Evolutionary conservation across 2,113 vertebrate species (phyloP).

Genomic region (Melanocharis versteri): DNA sequence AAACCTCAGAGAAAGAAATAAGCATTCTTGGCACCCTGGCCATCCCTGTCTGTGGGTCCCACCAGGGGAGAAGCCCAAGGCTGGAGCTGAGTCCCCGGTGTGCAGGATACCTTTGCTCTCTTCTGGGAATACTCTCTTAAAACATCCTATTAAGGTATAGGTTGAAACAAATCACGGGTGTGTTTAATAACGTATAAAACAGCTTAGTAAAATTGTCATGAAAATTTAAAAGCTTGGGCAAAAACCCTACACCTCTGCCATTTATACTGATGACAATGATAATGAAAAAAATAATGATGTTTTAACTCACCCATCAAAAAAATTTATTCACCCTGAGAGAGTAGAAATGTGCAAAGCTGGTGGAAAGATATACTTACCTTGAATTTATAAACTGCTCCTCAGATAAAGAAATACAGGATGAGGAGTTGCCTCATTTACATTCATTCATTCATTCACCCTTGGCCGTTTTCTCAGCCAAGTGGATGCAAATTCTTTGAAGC

Average conservation of each 20-base stretch:
- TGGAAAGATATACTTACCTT: constrained; percentile 55
- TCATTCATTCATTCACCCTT: constrained; percentile 3
- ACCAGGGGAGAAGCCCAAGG: not conserved
- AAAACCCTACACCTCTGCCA: constrained; percentile 52
- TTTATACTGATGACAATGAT: constrained; percentile 66
- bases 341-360: constrained; percentile 31
- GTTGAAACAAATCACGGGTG: constrained; percentile 59
- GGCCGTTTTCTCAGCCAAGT: constrained; percentile 8
- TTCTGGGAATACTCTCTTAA: constrained; percentile 45
- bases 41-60: not conserved
- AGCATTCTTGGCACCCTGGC: not conserved
- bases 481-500: not conserved
- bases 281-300: constrained; percentile 68
- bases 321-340: constrained; percentile 64
- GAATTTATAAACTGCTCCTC: constrained; percentile 62
- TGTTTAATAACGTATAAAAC: constrained; percentile 68
- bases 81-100: not conserved
- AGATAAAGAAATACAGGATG: constrained; percentile 31
- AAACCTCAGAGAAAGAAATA: not conserved
- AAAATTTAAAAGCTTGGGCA: constrained; percentile 67
- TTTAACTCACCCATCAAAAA: constrained; percentile 63
- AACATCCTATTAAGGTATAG: constrained; percentile 21
- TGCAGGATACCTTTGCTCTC: not conserved
- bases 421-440: constrained; percentile 24
- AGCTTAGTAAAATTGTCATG: constrained; percentile 67